These are phyloP conservation scores for Chelidonichthys spinosus DNA, from an alignment of 2,797 vertebrate genomes.

Conservation along the genomic window DNA sequence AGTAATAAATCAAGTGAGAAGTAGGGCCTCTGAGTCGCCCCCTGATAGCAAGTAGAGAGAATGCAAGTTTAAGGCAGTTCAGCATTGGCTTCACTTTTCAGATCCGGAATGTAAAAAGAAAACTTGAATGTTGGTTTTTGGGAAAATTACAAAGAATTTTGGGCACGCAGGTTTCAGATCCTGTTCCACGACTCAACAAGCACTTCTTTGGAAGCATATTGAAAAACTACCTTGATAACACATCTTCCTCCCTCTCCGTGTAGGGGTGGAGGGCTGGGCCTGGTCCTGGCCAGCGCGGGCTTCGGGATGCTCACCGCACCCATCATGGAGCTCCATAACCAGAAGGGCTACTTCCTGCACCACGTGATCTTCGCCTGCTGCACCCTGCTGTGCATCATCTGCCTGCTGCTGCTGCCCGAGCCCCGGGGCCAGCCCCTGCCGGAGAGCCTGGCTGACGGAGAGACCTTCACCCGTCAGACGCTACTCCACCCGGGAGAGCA, in stretches of 20 bases:
- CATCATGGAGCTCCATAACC: slow-evolving; percentile 98
- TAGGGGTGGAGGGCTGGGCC: slow-evolving; percentile 92
- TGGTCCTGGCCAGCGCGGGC: slow-evolving; percentile 94
- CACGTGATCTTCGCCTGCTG: slow-evolving; percentile 98
- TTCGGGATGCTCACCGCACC: slow-evolving; percentile 95
- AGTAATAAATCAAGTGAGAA: no score
- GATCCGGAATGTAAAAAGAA: no score
- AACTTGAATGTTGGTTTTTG: no score
- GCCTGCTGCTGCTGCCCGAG: slow-evolving; percentile 95
- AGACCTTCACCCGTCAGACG: slow-evolving; percentile 93
- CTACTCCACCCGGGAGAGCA: slow-evolving; percentile 92
- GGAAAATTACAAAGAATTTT: no score
- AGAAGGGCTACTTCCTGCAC: slow-evolving; percentile 97
- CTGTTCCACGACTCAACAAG: neutral
- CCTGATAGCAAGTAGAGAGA: no score
- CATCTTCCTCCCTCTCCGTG: neutral
- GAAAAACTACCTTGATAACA: neutral
- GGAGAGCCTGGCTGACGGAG: slow-evolving; percentile 92
- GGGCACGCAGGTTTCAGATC: no score
- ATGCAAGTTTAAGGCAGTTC: no score
- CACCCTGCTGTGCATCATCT: slow-evolving; percentile 97
- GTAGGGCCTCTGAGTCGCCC: no score
- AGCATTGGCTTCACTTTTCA: no score
- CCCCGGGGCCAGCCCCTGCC: slow-evolving; percentile 93
- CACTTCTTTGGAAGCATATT: neutral